Base-by-base conservation (phyloP, 2,797 vertebrate species). In the Thalassophryne amazonica region DNA sequence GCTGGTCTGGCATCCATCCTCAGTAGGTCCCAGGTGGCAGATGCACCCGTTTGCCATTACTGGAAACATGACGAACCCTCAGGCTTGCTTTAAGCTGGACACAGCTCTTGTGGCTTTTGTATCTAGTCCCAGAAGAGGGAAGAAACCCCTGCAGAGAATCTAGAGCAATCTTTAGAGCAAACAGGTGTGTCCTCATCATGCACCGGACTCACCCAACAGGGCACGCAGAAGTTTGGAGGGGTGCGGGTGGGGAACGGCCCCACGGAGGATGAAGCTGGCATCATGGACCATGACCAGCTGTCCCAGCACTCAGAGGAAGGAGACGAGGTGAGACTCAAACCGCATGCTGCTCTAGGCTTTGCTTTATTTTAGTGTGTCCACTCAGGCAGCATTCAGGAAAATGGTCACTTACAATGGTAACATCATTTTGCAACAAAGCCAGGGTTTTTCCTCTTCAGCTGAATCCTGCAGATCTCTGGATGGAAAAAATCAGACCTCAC, bases 241-340 rank as follows among this genome's bases (percentile, higher is more conserved):
- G 94, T 98, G 83, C 94, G 97, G 71, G 94, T 99, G 80, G 97
- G 97, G 81, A 99, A 99, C 30, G 97, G 97, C 67, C 97, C 97
- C 24, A 99, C 97, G 1, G 97, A 99, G 87, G 97, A 99, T 60
- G 97, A 99, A 89, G 96, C 97, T 73, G 97, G 98, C 89, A 99
- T 99, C 88, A 95, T 99, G 84, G 95, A 99, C 78, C 96, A 99
- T 62, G 97, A 99, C 92, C 94, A 97, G 77, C 92, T 99, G 68
- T 98, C 96, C 41, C 97, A 95, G 80, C 96, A 99, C 81, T 99
- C 97, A 1, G 97, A 99, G 80, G 97, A 99, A 41, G 93, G 92
- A 28, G 96, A 98, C 35, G 96, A 99, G 93, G 97, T 98, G 84
- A 94, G 91, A n/a, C 2, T 17, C 5, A 12, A 0, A n/a, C 4